phyloP scores from a whole-genome alignment of 2,113 vertebrate species.

The Heteronetta atricapilla region DNA sequence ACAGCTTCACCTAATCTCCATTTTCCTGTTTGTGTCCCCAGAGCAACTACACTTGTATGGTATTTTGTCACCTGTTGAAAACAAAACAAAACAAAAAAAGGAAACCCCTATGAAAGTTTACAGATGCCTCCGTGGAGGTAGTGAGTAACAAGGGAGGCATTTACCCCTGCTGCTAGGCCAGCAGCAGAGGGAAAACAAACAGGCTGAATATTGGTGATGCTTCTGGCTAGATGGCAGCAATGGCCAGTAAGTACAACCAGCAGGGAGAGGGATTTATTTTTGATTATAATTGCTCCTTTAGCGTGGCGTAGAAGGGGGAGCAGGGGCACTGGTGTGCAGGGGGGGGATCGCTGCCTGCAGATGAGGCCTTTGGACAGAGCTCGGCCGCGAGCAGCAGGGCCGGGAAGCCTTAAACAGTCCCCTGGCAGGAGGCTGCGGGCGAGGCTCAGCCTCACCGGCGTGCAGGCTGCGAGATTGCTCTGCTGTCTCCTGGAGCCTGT shows the following conservation, averaged over 20 bases:
- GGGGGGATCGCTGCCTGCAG: neutral
- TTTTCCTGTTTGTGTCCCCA: conserved; percentile 30
- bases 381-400: accelerated
- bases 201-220: neutral
- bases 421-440: accelerated
- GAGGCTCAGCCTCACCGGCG: accelerated
- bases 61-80: conserved; percentile 31
- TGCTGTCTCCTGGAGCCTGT: neutral
- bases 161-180: conserved; percentile 5
- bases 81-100: neutral
- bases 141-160: conserved; percentile 1
- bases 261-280: conserved; percentile 6
- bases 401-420: neutral
- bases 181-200: conserved; percentile 20
- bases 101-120: conserved; percentile 16
- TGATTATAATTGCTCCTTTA: neutral
- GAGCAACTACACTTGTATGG: neutral
- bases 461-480: neutral
- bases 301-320: neutral
- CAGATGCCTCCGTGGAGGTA: neutral
- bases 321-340: accelerated
- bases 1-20: conserved; percentile 4
- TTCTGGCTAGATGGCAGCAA: conserved; percentile 64
- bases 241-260: conserved; percentile 23
- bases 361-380: neutral